Evolutionary conservation across 2,888 invertebrate genomes (phyloP), one percentile per base, ranked within the genome.

Genomic region (Callyntrura sp.): DNA sequence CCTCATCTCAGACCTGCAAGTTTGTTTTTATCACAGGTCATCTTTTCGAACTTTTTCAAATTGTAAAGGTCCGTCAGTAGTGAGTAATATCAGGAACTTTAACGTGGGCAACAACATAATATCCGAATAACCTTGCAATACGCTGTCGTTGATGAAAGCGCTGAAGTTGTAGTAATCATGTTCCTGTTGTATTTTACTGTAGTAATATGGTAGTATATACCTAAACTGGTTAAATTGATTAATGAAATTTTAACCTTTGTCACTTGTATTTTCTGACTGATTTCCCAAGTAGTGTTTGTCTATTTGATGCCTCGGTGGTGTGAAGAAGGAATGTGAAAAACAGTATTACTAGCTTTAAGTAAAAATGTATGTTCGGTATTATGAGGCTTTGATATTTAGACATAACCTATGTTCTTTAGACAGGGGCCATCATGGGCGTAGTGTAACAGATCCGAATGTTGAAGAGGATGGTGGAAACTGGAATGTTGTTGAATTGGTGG

Each of bases 241-340:
- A 23, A 73, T 23, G 12, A 48, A 48, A 20, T 73, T n/a, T 78
- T 78, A 78, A 78, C 78, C 78, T 78, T n/a, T 78, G 78, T 57
- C 78, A 57, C 57, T 51, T 73, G 12, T 20, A 17, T 48, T 12
- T 73, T 78, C 78, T 57, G 35, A 78, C 55, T 78, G 78, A 78
- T 55, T 78, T 28, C n/a, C 55, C 14, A 78, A 57, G 55, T 28
- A 55, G n/a, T 20, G 73, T 48, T 73, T 73, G 55, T 35, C 35
- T 35, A 35, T 1, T 51, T 25, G 48, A 8, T 17, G 43, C n/a
- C 20, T 17, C 4, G 43, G 73, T 8, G 51, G 14, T 68, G 68
- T 35, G 2, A 43, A 6, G 35, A n/a, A 9, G 9, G 14, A n/a
- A 43, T 70, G 43, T 43, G 35, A 14, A 14, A n/a, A 70, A 43